phyloP scores from a whole-genome alignment of 2,888 invertebrate genomes.

The Aplocera efformata region DNA sequence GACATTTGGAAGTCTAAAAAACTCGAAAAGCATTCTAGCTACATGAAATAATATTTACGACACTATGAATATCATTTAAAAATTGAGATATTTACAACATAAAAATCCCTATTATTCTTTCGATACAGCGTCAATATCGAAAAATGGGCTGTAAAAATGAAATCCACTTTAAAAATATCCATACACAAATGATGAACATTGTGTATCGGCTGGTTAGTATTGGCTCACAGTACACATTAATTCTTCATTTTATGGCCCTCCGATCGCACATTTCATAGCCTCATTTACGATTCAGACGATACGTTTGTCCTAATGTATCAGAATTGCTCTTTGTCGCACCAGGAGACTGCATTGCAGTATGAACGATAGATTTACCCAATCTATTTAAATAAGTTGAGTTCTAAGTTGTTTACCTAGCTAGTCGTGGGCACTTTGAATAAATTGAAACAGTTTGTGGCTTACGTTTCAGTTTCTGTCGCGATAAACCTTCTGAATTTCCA shows the following conservation, averaged over 20 bases:
- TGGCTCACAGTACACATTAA: slow-evolving; percentile 17
- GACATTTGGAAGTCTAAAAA: too few relatives aligned
- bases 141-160: background rate
- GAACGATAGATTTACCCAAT: slow-evolving; percentile 12
- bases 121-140: too few relatives aligned
- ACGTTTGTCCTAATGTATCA: slow-evolving; percentile 37
- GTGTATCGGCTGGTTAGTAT: slow-evolving; percentile 5
- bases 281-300: slow-evolving; percentile 22
- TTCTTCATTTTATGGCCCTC: slow-evolving; percentile 15
- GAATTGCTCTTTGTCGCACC: slow-evolving; percentile 37
- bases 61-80: too few relatives aligned
- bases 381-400: background rate
- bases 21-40: too few relatives aligned
- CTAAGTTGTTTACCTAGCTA: too few relatives aligned
- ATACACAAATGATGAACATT: background rate
- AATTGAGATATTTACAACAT: too few relatives aligned
- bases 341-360: slow-evolving; percentile 42
- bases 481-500: too few relatives aligned
- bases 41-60: too few relatives aligned
- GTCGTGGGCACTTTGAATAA: too few relatives aligned
- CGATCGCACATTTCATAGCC: slow-evolving; percentile 23
- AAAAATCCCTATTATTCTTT: too few relatives aligned
- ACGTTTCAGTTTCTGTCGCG: too few relatives aligned
- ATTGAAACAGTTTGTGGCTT: too few relatives aligned
- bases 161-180: background rate